phyloP scores from a whole-genome alignment of 2,797 vertebrate species.

The Melanotaenia nigrans region DNA sequence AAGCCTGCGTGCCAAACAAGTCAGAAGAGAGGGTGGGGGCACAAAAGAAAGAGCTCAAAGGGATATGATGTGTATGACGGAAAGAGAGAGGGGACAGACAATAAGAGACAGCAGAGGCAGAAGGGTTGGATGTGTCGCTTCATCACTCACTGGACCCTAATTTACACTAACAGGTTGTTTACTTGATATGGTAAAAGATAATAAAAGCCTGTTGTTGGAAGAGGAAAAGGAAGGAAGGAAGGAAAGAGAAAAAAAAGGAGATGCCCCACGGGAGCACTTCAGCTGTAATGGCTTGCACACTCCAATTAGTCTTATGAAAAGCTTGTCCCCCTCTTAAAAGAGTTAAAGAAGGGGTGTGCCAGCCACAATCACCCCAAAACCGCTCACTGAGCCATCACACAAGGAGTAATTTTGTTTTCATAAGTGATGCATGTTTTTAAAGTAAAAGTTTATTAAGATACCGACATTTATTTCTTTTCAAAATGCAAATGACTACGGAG shows the following conservation, averaged over 20 bases:
- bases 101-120: conserved; percentile 48
- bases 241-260: conserved; percentile 58
- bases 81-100: conserved; percentile 40
- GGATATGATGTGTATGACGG: conserved; percentile 62
- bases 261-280: conserved; percentile 79
- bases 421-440: conserved; percentile 3
- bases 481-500: not conserved
- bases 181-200: conserved; percentile 77
- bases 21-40: conserved; percentile 69
- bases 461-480: not conserved
- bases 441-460: conserved; percentile 7
- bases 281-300: conserved; percentile 80
- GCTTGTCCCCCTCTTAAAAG: conserved; percentile 52
- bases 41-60: conserved; percentile 79
- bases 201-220: conserved; percentile 77
- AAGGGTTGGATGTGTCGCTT: conserved; percentile 72
- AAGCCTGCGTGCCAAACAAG: conserved; percentile 77
- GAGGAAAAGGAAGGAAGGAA: conserved; percentile 64
- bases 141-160: conserved; percentile 82
- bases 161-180: conserved; percentile 85
- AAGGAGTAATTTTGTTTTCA: not conserved
- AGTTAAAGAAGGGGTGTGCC: conserved; percentile 45
- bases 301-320: conserved; percentile 84
- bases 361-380: conserved; percentile 59
- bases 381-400: conserved; percentile 14